phyloP scores from a whole-genome alignment of 2,888 invertebrate species.

The Portevinia maculata region DNA sequence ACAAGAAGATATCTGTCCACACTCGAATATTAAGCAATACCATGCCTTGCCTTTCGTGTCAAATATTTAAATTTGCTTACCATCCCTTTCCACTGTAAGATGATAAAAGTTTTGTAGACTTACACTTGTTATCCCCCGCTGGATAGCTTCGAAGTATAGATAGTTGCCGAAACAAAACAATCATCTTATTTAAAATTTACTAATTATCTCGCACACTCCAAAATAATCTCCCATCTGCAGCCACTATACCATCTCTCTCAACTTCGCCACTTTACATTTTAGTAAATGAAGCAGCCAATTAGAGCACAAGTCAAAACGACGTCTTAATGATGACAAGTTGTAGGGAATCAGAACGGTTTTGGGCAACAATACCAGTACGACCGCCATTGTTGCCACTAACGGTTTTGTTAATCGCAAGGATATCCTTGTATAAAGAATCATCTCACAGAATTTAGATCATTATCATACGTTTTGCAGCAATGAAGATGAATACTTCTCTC shows the following conservation, averaged over 20 bases:
- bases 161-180: too few species aligned
- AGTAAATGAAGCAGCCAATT: conserved; percentile 42
- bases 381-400: conserved; percentile 41
- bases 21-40: too few species aligned
- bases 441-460: conserved; percentile 42
- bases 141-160: too few species aligned
- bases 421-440: conserved; percentile 29
- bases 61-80: too few species aligned
- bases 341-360: conserved; percentile 44
- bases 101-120: too few species aligned
- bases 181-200: too few species aligned
- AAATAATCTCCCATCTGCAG: too few species aligned
- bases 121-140: too few species aligned
- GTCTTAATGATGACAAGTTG: conserved; percentile 59
- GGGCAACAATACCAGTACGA: conserved; percentile 28
- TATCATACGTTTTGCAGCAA: conserved; percentile 38
- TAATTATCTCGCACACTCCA: too few species aligned
- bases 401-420: conserved; percentile 41
- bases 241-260: background rate
- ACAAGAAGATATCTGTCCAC: too few species aligned
- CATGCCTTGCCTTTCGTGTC: too few species aligned
- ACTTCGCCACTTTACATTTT: conserved; percentile 20
- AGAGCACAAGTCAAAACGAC: conserved; percentile 48
- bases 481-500: conserved; percentile 13
- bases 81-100: too few species aligned